Evolutionary conservation across 2,888 invertebrate species (phyloP), one percentile per base, ranked within the genome.

Genomic region (Clepsis dumicolana): DNA sequence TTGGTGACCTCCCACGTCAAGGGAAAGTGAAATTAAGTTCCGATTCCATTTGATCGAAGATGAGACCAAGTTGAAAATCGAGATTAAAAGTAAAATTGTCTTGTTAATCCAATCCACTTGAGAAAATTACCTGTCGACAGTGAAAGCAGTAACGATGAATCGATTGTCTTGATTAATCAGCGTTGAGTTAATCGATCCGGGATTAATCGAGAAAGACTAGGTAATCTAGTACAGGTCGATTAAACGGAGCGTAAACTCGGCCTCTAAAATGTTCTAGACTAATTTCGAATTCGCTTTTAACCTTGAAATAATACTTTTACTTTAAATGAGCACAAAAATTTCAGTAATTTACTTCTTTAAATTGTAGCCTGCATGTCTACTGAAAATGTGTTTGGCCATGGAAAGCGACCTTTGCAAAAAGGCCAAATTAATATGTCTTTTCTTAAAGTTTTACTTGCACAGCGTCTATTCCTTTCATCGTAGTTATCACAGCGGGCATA

Each of bases 151-250:
- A 78, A 81, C 75, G 68, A 70, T 48, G 74, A 69, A 72, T 72
- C 70, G 74, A 73, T 66, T 72, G 59, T 59, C 61, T 69, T 41
- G 64, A 72, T 72, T 71, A 67, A 71, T 62, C 50, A 71, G 80
- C 80, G 80, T 81, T 81, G 78, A 83, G 78, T 75, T 80, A 79
- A 81, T 78, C 80, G 77, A 82, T 81, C 76, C 77, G 77, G 78
- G 73, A 74, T 78, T 76, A 76, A 80, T 79, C 71, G 70, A 77
- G 72, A 70, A 65, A 73, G 75, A 82, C 75, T 82, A 78, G 80
- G 79, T 79, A 66, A 70, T 64, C 61, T 72, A 70, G 64, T 56
- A 69, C 70, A 73, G 71, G 74, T 71, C 67, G 63, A 64, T 48
- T 64, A 72, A 75, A 67, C 66, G 67, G 72, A 73, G 59, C 71